Base-by-base conservation (phyloP, 2,888 invertebrate species). In the Lithophane ornitopus region DNA sequence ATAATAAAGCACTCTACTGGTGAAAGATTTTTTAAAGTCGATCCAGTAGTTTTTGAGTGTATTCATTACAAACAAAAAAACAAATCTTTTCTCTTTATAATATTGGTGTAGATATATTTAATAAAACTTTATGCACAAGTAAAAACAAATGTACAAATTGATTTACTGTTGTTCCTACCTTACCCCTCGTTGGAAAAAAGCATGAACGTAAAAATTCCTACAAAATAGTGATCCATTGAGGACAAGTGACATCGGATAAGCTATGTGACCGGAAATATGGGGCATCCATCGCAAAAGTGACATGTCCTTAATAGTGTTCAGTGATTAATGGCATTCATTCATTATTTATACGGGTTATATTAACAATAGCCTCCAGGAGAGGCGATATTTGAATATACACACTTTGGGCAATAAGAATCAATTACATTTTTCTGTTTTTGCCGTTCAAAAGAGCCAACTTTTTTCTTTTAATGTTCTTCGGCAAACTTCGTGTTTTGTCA, bases 251-350 rank as follows among this genome's bases (percentile, higher is more conserved):
- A 70, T 80, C 75, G 65, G 79, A 75, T 76, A 76, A 76, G 62
- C 68, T 71, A 58, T 41, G 28, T 76, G 59, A 71, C 54, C 68
- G 81, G 68, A 71, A 76, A 71, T 69, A 76, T 76, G 67, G 46
- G 70, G 34, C 70, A 80, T 80, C 68, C 80, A 80, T 81, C 71
- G 77, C 58, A 77, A 69, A 77, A 71, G 61, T 77, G 71, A 49
- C 81, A 52, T 61, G 71, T 39, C 14, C 71, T 44, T 77, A 81
- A 71, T 81, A 76, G 62, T 52, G 28, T 68, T 11, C 39, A 44
- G 71, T 81, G 81, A 80, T 80, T 76, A 80, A 80, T 81, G 65
- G 59, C 9, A 69, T 75, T 59, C 54, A 80, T 66, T 70, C 61
- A 78, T 76, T 78, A 78, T 76, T 62, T 76, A 62, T 70, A 61